These are phyloP conservation scores for Dasysyrphus tricinctus DNA, from an alignment of 2,888 invertebrate genomes.

Conservation along the genomic window DNA sequence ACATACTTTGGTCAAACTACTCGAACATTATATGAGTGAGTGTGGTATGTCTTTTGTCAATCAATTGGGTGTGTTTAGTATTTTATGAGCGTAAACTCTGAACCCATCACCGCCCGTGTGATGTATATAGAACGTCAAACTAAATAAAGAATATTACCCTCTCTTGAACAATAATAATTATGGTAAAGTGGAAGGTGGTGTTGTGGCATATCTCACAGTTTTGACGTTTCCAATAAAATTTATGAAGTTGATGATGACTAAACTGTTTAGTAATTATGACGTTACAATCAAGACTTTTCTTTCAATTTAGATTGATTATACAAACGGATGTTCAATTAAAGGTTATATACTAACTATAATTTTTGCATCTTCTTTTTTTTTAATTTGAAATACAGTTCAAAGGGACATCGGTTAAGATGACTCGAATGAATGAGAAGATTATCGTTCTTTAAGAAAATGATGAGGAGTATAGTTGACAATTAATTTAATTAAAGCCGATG, in stretches of 20 bases:
- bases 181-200: slow-evolving; percentile 12
- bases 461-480: slow-evolving; percentile 7
- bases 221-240: slow-evolving; percentile 30
- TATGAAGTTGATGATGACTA: slow-evolving; percentile 20
- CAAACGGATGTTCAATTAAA: slow-evolving; percentile 70
- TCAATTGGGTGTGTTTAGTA: slow-evolving; percentile 63
- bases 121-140: slow-evolving; percentile 52
- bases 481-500: slow-evolving; percentile 57
- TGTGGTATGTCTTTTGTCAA: slow-evolving; percentile 55
- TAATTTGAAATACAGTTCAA: slow-evolving; percentile 32
- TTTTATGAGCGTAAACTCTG: slow-evolving; percentile 59
- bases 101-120: slow-evolving; percentile 23
- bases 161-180: neutral
- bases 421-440: slow-evolving; percentile 6
- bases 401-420: slow-evolving; percentile 42
- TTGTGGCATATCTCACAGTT: slow-evolving; percentile 24
- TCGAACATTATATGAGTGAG: neutral
- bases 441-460: slow-evolving; percentile 16
- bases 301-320: slow-evolving; percentile 63
- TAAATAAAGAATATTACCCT: slow-evolving; percentile 31
- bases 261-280: slow-evolving; percentile 51
- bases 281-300: slow-evolving; percentile 20
- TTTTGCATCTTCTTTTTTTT: slow-evolving; percentile 49
- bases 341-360: slow-evolving; percentile 40
- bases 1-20: slow-evolving; percentile 48